Conservation (phyloP, 2,113 vertebrate genomes). For the human (Homo sapiens) region DNA sequence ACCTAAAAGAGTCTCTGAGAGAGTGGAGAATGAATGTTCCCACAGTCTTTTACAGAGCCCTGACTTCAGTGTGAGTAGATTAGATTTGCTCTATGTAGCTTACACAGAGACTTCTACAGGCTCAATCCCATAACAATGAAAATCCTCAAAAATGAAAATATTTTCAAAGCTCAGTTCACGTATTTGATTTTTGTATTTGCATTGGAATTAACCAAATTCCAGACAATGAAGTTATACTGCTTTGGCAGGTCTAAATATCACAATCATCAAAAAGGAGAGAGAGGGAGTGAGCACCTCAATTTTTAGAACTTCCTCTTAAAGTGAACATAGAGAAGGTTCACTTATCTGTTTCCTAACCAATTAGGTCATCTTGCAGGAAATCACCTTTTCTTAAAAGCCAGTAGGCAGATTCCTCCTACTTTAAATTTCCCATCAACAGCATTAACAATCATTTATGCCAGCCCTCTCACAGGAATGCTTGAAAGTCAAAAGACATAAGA, state of each 20-base stretch:
- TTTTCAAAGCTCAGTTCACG: conserved; percentile 43
- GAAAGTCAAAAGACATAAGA: conserved; percentile 21
- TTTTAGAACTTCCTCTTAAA: conserved; percentile 51
- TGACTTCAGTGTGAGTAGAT: conserved; percentile 54
- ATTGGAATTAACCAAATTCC: conserved; percentile 56
- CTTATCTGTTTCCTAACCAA: conserved; percentile 67
- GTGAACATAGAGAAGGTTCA: conserved; percentile 15
- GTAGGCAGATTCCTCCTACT: conserved; percentile 42
- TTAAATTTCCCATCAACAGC: conserved; percentile 51
- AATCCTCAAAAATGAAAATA: conserved; percentile 43
- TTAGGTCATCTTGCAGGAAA: conserved; percentile 70
- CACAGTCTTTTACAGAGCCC: conserved; percentile 22
- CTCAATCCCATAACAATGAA: neutral
- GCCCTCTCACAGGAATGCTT: neutral
- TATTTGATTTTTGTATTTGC: conserved; percentile 54
- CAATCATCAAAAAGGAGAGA: conserved; percentile 32
- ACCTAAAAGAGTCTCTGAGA: conserved; percentile 59
- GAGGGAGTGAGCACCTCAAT: neutral
- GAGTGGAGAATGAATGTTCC: conserved; percentile 25
- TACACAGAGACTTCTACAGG: neutral
- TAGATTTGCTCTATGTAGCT: neutral
- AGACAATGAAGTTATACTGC: conserved; percentile 53
- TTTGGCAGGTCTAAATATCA: conserved; percentile 45
- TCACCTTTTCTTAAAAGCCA: conserved; percentile 68
- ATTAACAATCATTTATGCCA: conserved; percentile 18